Evolutionary conservation across 2,113 vertebrate genomes (phyloP).

Genomic region (Copsychus sechellarum): DNA sequence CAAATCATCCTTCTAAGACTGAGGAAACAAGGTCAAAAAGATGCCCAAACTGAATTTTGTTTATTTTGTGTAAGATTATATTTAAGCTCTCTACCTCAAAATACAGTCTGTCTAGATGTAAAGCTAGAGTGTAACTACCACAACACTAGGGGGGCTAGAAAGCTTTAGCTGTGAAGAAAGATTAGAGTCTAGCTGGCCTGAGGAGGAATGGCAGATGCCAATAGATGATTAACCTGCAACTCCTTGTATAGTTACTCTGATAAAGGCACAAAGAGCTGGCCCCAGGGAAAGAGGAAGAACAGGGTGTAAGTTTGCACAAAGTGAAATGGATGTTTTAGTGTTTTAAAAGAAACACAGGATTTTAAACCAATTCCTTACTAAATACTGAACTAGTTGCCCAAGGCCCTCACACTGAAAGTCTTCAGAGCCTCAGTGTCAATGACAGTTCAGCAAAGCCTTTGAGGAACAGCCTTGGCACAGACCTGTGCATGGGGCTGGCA

Average conservation of each 20-base stretch:
- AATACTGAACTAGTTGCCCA: background rate
- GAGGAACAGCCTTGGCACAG: background rate
- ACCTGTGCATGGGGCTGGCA: background rate
- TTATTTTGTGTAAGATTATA: background rate
- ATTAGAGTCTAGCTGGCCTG: background rate
- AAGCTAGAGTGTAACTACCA: background rate
- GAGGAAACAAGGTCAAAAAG: background rate
- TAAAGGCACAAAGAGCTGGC: background rate
- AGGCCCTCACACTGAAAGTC: background rate
- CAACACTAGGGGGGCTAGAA: background rate
- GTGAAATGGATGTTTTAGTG: background rate
- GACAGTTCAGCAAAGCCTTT: background rate
- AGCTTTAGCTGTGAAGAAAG: background rate
- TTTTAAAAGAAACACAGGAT: background rate
- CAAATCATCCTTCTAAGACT: background rate
- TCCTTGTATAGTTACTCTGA: fast-evolving
- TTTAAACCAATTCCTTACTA: background rate
- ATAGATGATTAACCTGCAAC: background rate
- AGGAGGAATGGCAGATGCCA: background rate
- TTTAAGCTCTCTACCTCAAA: background rate
- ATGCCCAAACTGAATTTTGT: no score
- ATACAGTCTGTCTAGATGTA: fast-evolving
- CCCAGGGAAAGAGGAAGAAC: background rate
- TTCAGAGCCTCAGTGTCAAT: background rate
- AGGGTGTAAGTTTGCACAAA: background rate